A percentile compares a stretch with the other conserved stretches of the same genome.
These are phyloP conservation scores for Amphimedon queenslandica DNA, from an alignment of 37 sponge, comb jelly and placozoan genomes.

Conservation along the genomic window DNA sequence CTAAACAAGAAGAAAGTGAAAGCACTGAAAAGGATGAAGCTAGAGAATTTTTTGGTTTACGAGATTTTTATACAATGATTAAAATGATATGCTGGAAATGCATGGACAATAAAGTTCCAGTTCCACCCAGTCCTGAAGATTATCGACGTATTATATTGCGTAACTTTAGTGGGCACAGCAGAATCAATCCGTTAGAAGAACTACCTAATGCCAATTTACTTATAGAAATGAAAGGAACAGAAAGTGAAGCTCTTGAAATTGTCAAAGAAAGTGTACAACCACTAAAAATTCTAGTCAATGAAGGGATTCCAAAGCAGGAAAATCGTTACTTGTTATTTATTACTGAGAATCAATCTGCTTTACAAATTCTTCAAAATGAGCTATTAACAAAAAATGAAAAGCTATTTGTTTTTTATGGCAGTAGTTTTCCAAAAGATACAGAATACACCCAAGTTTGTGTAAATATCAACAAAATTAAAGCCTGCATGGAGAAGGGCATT, in stretches of 20 bases:
- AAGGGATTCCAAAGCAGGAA: slow-evolving; percentile 13
- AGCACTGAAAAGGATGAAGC: slow-evolving; percentile 59
- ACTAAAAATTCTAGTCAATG: neutral
- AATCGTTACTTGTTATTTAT: slow-evolving; percentile 91
- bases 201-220: neutral
- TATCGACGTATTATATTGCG: slow-evolving; percentile 75
- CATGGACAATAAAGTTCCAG: slow-evolving; percentile 5
- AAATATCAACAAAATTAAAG: slow-evolving; percentile 43
- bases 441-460: slow-evolving; percentile 55
- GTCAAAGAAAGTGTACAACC: neutral
- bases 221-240: neutral
- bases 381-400: slow-evolving; percentile 3
- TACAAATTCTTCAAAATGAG: slow-evolving; percentile 53
- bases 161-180: slow-evolving; percentile 80
- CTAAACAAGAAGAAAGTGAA: slow-evolving; percentile 19
- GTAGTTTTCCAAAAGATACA: slow-evolving; percentile 46
- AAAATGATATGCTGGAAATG: slow-evolving; percentile 89
- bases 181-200: slow-evolving; percentile 19
- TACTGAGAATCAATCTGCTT: slow-evolving; percentile 92
- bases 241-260: neutral
- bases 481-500: slow-evolving; percentile 33
- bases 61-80: slow-evolving; percentile 95
- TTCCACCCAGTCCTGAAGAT: slow-evolving; percentile 30
- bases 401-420: slow-evolving; percentile 34
- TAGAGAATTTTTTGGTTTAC: slow-evolving; percentile 74